phyloP scores from a whole-genome alignment of 1,140 invertebrate genomes.

The Calephelis virginiensis region DNA sequence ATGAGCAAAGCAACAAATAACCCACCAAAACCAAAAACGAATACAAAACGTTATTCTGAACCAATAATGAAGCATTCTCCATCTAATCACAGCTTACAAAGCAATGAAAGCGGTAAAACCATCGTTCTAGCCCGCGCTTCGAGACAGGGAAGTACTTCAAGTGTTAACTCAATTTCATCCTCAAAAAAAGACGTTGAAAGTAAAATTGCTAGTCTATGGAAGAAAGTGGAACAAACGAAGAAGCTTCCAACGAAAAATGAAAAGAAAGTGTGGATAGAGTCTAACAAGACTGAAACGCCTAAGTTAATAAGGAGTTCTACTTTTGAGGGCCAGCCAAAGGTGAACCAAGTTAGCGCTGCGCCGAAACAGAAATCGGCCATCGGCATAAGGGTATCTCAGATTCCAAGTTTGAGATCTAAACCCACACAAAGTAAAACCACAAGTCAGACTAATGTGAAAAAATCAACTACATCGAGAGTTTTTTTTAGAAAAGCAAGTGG shows the following conservation, averaged over 20 bases:
- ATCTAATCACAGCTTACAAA: constrained; percentile 79
- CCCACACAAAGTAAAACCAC: constrained; percentile 34
- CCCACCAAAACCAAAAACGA: constrained; percentile 49
- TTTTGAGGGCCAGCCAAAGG: constrained; percentile 82
- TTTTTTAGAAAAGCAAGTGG: constrained; percentile 54
- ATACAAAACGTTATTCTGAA: constrained; percentile 41
- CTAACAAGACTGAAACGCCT: constrained; percentile 61
- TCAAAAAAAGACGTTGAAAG: constrained; percentile 86
- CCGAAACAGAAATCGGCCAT: constrained; percentile 74
- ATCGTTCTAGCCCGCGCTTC: constrained; percentile 63
- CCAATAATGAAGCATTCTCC: constrained; percentile 70
- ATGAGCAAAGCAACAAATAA: constrained; percentile 42
- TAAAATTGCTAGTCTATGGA: constrained; percentile 94
- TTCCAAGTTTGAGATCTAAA: constrained; percentile 57
- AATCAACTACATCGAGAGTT: constrained; percentile 41
- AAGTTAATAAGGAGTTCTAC: constrained; percentile 84
- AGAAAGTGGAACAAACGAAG: constrained; percentile 88
- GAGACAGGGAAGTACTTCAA: constrained; percentile 80
- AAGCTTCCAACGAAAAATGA: constrained; percentile 81
- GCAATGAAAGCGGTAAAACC: constrained; percentile 74
- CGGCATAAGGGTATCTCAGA: constrained; percentile 66
- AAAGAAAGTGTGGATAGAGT: constrained; percentile 82
- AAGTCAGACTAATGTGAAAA: constrained; percentile 35
- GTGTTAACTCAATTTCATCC: constrained; percentile 80
- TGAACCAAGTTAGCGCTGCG: constrained; percentile 43